Evolutionary conservation across 2,113 vertebrate species (phyloP).

Genomic region (Cichladusa arquata): DNA sequence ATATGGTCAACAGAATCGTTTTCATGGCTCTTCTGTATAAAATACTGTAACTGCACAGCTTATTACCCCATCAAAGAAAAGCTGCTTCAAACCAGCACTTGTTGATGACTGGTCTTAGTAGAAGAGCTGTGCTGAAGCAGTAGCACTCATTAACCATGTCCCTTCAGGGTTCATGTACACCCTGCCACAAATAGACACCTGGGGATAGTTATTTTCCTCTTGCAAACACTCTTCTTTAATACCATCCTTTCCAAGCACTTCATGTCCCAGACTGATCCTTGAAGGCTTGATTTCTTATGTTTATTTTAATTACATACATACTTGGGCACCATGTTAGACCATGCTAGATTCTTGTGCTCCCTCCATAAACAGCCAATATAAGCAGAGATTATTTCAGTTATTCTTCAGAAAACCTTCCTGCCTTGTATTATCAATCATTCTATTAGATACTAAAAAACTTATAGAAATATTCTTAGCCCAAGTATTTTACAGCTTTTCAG

Average conservation of each 20-base stretch:
- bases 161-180: not conserved
- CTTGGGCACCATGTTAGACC: not conserved
- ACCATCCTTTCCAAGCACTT: not conserved
- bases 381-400: not conserved
- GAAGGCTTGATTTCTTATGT: not conserved
- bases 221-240: not conserved
- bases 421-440: not conserved
- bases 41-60: not conserved
- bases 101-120: not conserved
- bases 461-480: not conserved
- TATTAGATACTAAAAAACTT: not conserved
- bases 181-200: not conserved
- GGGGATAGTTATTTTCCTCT: not conserved
- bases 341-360: not conserved
- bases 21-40: not conserved
- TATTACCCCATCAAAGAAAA: not conserved
- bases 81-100: accelerated
- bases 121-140: not conserved
- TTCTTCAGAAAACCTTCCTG: not conserved
- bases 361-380: not conserved
- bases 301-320: not conserved
- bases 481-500: not conserved
- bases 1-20: not conserved
- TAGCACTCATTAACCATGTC: not conserved
- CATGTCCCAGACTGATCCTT: not conserved